Base-by-base conservation (phyloP, 2,888 invertebrate genomes). In the Syrphus vitripennis region DNA sequence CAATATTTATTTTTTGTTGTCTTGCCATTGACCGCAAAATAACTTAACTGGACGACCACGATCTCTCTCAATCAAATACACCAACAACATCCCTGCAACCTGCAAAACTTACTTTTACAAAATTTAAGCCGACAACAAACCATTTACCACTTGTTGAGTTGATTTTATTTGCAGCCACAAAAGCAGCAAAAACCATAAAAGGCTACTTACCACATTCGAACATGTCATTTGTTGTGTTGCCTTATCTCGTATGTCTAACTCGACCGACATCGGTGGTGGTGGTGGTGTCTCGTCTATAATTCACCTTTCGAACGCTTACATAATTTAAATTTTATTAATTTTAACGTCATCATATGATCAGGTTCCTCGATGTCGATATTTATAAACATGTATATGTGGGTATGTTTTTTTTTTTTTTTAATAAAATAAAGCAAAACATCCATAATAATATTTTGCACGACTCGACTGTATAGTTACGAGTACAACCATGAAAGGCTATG, bases 11-110 rank as follows among this genome's bases (percentile, higher is more conserved):
- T 50, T 24, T 24, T 42, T 69, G 7, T 37, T 40, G 21, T 61
- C 0, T 83, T 80, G 83, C 70, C 83, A 83, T 83, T 83, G 83
- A 83, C 83, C 80, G 83, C 79, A 83, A 83, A 83, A 80, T 70
- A 65, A 75, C 40, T 67, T 24, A 65, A 75, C 80, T 75, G 63
- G 79, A 63, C 63, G 74, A 79, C 57, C 37, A 59, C 50, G 63
- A 74, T 50, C 61, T 21, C 37, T 31, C 48, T 53, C 42, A 69
- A 67, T 69, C 19, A 72, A 83, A n/a, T n/a, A n/a, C 42, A 70
- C 19, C 61, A 55, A 31, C 19, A 53, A 65, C 42, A 74, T 79
- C 57, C 63, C 57, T 65, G 55, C 24, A 63, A 67, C 65, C 69
- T 48, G 57, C 19, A 57, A 31, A 34, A 19, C 19, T 12, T 24